Conservation (phyloP, 2,797 vertebrate species). For the Orientallactaga sibirica region DNA sequence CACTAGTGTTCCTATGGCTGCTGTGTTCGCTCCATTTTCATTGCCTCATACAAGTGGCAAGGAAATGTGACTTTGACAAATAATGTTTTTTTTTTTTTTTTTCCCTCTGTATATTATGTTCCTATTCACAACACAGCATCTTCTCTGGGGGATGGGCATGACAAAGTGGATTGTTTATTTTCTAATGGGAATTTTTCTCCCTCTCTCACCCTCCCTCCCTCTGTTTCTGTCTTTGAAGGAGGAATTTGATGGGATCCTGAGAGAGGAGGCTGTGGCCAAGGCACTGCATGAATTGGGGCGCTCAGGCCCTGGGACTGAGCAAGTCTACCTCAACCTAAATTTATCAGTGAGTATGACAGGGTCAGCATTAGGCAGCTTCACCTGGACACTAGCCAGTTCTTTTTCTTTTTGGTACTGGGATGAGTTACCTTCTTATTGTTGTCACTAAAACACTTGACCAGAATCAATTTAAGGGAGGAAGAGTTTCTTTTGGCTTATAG, state of each 20-base stretch:
- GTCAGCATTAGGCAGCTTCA: neutral
- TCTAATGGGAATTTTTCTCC: neutral
- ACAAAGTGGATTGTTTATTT: neutral
- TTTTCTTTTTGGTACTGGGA: neutral
- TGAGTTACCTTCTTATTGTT: too few relatives aligned
- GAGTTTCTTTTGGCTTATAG: too few relatives aligned
- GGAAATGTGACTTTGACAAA: neutral
- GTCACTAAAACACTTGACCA: too few relatives aligned
- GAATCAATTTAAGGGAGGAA: too few relatives aligned
- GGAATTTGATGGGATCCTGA: conserved; percentile 87
- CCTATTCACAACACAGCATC: neutral
- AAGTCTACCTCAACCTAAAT: conserved; percentile 90
- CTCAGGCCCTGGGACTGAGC: conserved; percentile 89
- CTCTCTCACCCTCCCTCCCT: neutral
- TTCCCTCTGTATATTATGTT: neutral
- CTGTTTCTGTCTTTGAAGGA: conserved; percentile 77
- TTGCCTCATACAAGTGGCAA: neutral
- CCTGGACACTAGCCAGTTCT: neutral
- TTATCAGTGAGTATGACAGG: conserved; percentile 91
- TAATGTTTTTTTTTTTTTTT: neutral
- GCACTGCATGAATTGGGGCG: conserved; percentile 89
- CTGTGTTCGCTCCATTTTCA: neutral
- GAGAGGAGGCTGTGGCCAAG: conserved; percentile 86
- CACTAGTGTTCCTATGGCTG: fast-evolving
- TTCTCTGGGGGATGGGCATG: neutral